Evolutionary conservation across 53 echinoderm and acorn worm genomes (phyloP), one percentile per base, ranked within the genome.

Genomic region (Holothuria leucospilota): DNA sequence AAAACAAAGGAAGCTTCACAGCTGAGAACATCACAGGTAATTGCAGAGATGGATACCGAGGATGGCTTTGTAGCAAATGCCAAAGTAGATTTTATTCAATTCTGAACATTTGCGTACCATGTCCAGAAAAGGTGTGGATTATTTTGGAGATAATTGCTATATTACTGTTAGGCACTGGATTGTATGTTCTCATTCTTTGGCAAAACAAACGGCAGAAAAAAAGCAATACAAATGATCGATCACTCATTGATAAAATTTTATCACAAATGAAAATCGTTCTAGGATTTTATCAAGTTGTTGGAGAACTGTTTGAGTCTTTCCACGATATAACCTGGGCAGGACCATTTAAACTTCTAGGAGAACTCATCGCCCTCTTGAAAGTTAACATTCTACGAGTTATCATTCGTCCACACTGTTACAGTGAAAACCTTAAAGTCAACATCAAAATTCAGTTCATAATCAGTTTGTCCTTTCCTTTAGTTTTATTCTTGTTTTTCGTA

Each of bases 201-300:
- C 20, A 65, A 65, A 8, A 21, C 25, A 20, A 21, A 12, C 18
- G 13, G 6, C 49, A 49, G 13, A 49, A 49, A 13, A 21, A 29
- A 8, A 65, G 29, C 20, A 65, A 65, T 9, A 4, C 1, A 24
- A 18, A 24, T 29, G 71, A 71, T 8, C 29, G 71, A 39, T 20
- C 71, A 2, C 16, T 40, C 6, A n/a, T 42, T 8, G 71, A 71
- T 71, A 71, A 41, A 24, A 42, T 71, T 21, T 39, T 41, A 21
- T 71, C 71, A 10, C 39, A 42, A 71, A 42, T 39, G 14, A 71
- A 71, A 71, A 71, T 71, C 8, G 27, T 71, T 15, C 71, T 71
- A 0, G 71, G 71, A 2, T 71, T 71, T 39, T 71, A 71, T 14
- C 71, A 71, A 39, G 71, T 71, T 71, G 40, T 71, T 39, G 71